Percentiles rank a stretch among this genome's conserved stretches.
These are phyloP conservation scores for Patella vulgata DNA, from an alignment of 1,140 invertebrate species.

Conservation along the genomic window DNA sequence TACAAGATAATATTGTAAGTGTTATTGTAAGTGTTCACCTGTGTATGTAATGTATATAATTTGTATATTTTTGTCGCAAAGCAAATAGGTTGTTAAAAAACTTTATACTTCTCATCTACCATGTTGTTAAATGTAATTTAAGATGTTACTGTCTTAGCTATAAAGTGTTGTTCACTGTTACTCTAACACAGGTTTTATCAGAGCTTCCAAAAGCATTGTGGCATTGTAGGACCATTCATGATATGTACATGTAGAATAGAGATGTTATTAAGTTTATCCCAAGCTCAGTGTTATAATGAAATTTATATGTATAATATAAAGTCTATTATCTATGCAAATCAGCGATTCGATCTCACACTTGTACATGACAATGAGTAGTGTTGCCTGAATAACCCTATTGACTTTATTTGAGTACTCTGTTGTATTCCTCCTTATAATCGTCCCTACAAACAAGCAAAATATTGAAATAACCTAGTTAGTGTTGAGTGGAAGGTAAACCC, in stretches of 20 bases:
- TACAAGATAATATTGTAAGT: constrained; percentile 46
- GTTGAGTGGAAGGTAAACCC: not conserved
- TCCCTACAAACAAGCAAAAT: no score
- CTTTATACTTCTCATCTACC: not conserved
- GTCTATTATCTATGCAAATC: no score
- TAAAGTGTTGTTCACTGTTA: not conserved
- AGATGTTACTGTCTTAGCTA: not conserved
- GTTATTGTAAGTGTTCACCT: not conserved
- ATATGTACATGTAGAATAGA: no score
- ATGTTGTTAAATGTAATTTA: not conserved
- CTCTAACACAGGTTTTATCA: not conserved
- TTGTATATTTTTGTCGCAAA: not conserved
- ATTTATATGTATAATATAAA: no score
- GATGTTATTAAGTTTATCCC: no score
- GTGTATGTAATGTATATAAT: not conserved
- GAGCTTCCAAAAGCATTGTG: not conserved
- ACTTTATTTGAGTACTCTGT: not conserved
- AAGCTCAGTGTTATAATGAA: no score
- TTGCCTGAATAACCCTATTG: not conserved
- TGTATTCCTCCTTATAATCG: not conserved
- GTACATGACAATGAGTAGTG: not conserved
- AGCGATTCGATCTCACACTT: no score
- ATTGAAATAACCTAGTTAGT: no score
- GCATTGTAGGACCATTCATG: no score
- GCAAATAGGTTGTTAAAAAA: not conserved